Evolutionary conservation across 2,797 vertebrate species (phyloP), one percentile per base, ranked within the genome.

Genomic region (Phalanger gymnotis): DNA sequence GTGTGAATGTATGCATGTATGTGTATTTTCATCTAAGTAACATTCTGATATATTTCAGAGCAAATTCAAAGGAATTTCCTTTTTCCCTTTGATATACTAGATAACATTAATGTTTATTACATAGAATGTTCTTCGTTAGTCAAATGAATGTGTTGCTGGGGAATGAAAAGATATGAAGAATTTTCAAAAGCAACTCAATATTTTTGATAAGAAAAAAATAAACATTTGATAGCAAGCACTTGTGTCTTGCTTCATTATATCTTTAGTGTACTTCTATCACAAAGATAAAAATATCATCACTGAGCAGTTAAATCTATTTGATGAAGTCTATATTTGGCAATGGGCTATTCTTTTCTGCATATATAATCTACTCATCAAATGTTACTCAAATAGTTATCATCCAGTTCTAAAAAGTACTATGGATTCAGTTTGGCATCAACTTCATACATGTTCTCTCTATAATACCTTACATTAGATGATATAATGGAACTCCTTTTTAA

Each of bases 61-160:
- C 52, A 96, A 91, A 94, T 96, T 31, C 47, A 34, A 95, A 96
- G 31, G 28, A 12, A n/a, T 34, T 91, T 94, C 27, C 53, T 92
- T 92, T 56, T 28, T 57, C 89, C 55, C 47, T 91, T 93, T 81
- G 73, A 91, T 19, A 90, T 57, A 90, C 53, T 56, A 91, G 53
- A 10, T 19, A 95, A 30, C 6, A 7, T 93, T 92, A 54, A 90
- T 53, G 16, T 91, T 90, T 94, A 92, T 66, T 81, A 40, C 19
- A 25, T 47, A 47, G 27, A 55, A 91, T 54, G 94, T 89, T 95
- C n/a, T 73, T 91, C 87, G 92, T 61, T 95, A 93, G 40, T 57
- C 0, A 90, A 58, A 52, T 54, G 6, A 53, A 3, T 47, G 22
- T 25, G 19, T 3, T 47, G 9, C 6, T 47, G 40, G n/a, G 7